phyloP scores from a whole-genome alignment of 2,888 invertebrate genomes.

The Endotricha flammealis region DNA sequence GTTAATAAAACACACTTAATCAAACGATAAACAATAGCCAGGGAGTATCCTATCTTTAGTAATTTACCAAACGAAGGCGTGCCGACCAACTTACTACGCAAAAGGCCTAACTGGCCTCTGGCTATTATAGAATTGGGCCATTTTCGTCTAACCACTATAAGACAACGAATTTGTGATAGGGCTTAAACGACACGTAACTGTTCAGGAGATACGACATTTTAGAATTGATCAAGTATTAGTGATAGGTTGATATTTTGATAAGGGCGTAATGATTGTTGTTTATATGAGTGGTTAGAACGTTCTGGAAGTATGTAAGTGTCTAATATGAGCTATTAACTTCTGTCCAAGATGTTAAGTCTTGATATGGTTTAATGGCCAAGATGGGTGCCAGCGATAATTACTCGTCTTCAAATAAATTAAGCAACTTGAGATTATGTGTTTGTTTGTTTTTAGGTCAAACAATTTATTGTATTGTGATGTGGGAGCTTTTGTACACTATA shows the following conservation, averaged over 20 bases:
- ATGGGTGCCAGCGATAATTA: constrained; percentile 51
- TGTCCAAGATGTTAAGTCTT: constrained; percentile 33
- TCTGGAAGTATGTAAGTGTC: constrained; percentile 16
- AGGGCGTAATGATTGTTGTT: background rate
- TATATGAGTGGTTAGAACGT: constrained; percentile 20
- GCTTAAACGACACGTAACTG: constrained; percentile 10
- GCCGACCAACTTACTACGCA: constrained; percentile 24
- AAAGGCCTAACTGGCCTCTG: constrained; percentile 27
- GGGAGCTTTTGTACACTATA: constrained; percentile 23
- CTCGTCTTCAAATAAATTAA: constrained; percentile 33
- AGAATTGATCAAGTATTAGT: constrained; percentile 1
- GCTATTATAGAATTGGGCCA: constrained; percentile 25
- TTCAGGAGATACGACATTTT: constrained; percentile 5
- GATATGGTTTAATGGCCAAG: constrained; percentile 46
- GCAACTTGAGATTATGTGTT: constrained; percentile 23
- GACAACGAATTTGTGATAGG: no score
- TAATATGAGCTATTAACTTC: constrained; percentile 49
- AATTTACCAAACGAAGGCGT: constrained; percentile 23
- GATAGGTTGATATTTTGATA: background rate
- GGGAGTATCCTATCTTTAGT: constrained; percentile 23
- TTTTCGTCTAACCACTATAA: constrained; percentile 22
- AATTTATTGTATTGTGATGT: constrained; percentile 35
- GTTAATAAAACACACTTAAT: constrained; percentile 27
- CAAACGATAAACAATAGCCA: constrained; percentile 27
- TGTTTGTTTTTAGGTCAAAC: constrained; percentile 42